phyloP scores from a whole-genome alignment of 2,888 invertebrate species.

The Cerastis leucographa region DNA sequence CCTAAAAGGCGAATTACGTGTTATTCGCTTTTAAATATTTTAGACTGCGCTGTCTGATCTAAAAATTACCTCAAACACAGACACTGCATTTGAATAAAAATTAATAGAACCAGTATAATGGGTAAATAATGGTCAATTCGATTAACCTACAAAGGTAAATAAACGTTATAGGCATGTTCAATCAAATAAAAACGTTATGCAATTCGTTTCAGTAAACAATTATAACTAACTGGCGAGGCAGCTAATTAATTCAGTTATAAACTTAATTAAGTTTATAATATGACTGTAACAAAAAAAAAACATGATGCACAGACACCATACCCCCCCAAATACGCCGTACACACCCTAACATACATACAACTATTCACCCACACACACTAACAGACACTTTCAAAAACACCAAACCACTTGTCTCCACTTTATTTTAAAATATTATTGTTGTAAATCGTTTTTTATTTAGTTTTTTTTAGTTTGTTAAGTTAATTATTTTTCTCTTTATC shows the following conservation, averaged over 20 bases:
- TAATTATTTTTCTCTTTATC: too few species aligned
- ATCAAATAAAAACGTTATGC: conserved; percentile 6
- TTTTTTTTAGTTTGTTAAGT: too few species aligned
- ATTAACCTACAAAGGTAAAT: conserved; percentile 37
- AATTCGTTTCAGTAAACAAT: conserved; percentile 17
- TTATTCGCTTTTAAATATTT: background rate
- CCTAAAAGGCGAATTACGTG: background rate
- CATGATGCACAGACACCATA: too few species aligned
- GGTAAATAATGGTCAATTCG: conserved; percentile 13
- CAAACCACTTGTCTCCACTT: too few species aligned
- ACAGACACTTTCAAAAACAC: too few species aligned
- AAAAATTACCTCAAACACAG: background rate
- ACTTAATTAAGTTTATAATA: background rate
- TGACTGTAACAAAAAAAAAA: too few species aligned
- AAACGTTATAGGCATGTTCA: background rate
- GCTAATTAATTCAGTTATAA: conserved; percentile 6
- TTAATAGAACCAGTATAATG: background rate
- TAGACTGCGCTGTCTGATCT: background rate
- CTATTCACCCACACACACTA: too few species aligned
- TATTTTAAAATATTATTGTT: too few species aligned
- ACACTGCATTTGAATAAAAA: background rate
- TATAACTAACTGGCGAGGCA: background rate
- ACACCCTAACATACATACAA: too few species aligned
- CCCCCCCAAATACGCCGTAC: too few species aligned
- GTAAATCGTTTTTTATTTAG: too few species aligned